Percentiles rank a stretch among this genome's conserved stretches.
Evolutionary conservation across 2,797 vertebrate genomes (phyloP).

Genomic region (Garrulus glandarius): DNA sequence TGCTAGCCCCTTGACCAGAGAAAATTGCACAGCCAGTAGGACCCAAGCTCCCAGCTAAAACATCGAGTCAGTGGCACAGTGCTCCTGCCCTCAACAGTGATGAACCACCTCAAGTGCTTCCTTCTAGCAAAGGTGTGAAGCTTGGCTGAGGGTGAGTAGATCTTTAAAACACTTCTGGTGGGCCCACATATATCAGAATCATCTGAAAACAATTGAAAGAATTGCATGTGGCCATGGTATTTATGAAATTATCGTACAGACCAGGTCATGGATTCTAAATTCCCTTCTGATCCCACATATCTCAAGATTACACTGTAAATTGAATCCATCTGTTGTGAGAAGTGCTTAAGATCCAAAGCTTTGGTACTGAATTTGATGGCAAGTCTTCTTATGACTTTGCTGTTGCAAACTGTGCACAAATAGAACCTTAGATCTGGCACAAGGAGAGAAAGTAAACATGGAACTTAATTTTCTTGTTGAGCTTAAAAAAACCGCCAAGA

Average conservation of each 20-base stretch:
- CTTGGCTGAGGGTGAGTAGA: neutral
- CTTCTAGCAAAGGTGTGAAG: neutral
- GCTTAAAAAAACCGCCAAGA: neutral
- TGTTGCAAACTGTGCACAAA: neutral
- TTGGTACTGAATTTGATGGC: neutral
- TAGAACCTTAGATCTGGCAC: neutral
- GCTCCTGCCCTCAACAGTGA: neutral
- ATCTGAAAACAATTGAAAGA: neutral
- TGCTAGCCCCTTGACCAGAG: neutral
- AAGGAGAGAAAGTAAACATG: neutral
- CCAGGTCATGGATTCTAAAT: neutral
- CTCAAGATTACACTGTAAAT: neutral
- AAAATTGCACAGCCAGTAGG: neutral
- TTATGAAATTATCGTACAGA: neutral
- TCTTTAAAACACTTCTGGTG: neutral
- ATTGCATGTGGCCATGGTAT: accelerated
- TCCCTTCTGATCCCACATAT: neutral
- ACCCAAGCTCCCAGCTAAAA: neutral
- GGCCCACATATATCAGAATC: neutral
- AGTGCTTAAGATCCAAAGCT: neutral
- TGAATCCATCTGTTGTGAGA: neutral
- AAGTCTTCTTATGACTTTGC: neutral
- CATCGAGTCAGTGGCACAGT: accelerated
- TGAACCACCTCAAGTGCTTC: neutral
- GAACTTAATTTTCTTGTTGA: neutral